Evolutionary conservation across 2,888 invertebrate species (phyloP).

Genomic region (Monopis laevigella): DNA sequence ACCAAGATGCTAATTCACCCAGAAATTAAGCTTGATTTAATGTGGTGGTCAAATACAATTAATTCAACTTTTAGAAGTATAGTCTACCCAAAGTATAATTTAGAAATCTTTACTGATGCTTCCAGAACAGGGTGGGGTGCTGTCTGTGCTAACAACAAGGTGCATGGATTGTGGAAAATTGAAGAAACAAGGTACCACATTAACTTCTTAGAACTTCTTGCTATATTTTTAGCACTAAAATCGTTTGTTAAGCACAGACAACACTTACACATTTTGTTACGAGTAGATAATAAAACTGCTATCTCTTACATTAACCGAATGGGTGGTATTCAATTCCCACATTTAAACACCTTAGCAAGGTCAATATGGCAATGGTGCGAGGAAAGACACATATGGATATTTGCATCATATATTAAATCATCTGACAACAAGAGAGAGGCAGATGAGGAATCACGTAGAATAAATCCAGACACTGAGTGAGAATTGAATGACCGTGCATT

Average conservation of each 20-base stretch:
- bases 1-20: too few relatives aligned
- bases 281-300: constrained; percentile 11
- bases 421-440: constrained; percentile 18
- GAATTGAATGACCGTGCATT: constrained; percentile 17
- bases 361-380: constrained; percentile 12
- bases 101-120: too few relatives aligned
- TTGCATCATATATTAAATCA: constrained; percentile 8
- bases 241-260: constrained; percentile 4
- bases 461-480: constrained; percentile 21
- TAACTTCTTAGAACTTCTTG: constrained; percentile 8
- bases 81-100: too few relatives aligned
- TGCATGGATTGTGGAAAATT: constrained; percentile 3
- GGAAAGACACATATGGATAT: background rate
- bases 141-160: background rate
- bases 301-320: too few relatives aligned
- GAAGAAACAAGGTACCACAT: constrained; percentile 6
- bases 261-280: constrained; percentile 5
- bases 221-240: constrained; percentile 11
- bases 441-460: constrained; percentile 20
- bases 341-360: background rate
- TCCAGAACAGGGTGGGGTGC: too few relatives aligned
- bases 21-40: too few relatives aligned
- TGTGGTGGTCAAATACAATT: too few relatives aligned
- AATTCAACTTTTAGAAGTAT: too few relatives aligned
- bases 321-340: too few relatives aligned